These are phyloP conservation scores for Philereme transversata DNA, from an alignment of 2,888 invertebrate genomes.

Conservation along the genomic window DNA sequence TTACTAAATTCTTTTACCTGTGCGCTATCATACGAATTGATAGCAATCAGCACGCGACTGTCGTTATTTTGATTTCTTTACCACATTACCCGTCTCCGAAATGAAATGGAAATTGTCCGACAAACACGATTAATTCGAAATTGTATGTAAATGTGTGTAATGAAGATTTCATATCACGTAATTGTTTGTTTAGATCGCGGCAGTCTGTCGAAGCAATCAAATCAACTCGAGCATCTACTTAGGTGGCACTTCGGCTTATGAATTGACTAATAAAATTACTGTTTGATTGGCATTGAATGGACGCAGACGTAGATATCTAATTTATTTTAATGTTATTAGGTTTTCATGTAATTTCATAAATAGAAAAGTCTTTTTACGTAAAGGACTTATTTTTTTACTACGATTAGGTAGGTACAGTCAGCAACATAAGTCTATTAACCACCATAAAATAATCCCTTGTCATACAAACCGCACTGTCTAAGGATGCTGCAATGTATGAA, in stretches of 20 bases:
- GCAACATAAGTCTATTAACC: too few relatives aligned
- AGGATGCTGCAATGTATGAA: too few relatives aligned
- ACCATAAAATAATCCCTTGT: too few relatives aligned
- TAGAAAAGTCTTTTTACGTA: too few relatives aligned
- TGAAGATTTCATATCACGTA: slow-evolving; percentile 39
- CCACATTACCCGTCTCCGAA: slow-evolving; percentile 53
- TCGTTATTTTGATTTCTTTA: slow-evolving; percentile 76
- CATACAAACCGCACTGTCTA: too few relatives aligned
- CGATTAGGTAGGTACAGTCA: too few relatives aligned
- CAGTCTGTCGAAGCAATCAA: slow-evolving; percentile 26
- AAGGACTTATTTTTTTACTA: too few relatives aligned
- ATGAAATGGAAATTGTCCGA: slow-evolving; percentile 66
- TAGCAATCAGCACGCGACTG: slow-evolving; percentile 64
- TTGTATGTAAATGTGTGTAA: slow-evolving; percentile 44
- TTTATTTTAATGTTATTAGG: too few relatives aligned
- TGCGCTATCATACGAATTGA: slow-evolving; percentile 51
- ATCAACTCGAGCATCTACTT: slow-evolving; percentile 18
- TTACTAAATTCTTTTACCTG: slow-evolving; percentile 62
- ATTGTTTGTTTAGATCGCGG: slow-evolving; percentile 39
- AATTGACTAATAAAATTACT: too few relatives aligned
- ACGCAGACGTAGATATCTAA: slow-evolving; percentile 7
- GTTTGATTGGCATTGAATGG: too few relatives aligned
- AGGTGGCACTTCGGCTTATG: background rate
- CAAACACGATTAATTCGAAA: slow-evolving; percentile 68
- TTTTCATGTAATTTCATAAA: too few relatives aligned